Evolutionary conservation across 2,797 vertebrate genomes (phyloP), one percentile per base, ranked within the genome.

Genomic region (Lutjanus argentimaculatus): DNA sequence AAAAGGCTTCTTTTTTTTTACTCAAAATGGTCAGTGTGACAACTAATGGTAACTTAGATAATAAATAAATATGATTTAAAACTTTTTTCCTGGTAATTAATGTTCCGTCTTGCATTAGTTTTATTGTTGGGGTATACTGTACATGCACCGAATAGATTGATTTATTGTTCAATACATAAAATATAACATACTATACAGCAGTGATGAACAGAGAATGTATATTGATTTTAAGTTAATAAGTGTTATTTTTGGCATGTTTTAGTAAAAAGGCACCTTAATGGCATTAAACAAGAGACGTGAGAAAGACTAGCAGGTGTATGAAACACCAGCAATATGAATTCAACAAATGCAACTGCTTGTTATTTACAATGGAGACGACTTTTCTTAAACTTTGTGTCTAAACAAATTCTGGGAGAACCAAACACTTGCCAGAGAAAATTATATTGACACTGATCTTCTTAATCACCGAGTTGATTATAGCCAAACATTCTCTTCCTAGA

Each of bases 361-460:
- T n/a, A n/a, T 62, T 62, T 72, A 52, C 12, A 19, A 10, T 4
- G 9, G 19, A 16, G 10, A 55, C 42, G 42, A 16, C 14, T 73
- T 76, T 62, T 52, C 15, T 65, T 13, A n/a, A 25, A 15, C 22
- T 43, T 7, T 45, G 7, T 36, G 53, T 79, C 55, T 56, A 9
- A 67, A 36, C 2, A 6, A 46, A 30, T 36, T 42, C 1, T 2
- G 17, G 17, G 1, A 42, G 9, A 67, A 48, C 5, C n/a, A 58
- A 42, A 6, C 21, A 9, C 49, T 19, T 2, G 0, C 19, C 49
- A 65, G n/a, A 7, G 16, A 68, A 62, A 75, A 72, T 3, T 0
- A 59, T 63, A 10, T 0, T 72, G 70, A 85, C 61, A 16, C 1
- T 69, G 25, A 72, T 79, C 68, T 48, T 22, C 40, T 70, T 40